A percentile compares a stretch with the other conserved stretches of the same genome.
Conservation (phyloP, 1,140 invertebrate species). For the Zaprionus inermis region DNA sequence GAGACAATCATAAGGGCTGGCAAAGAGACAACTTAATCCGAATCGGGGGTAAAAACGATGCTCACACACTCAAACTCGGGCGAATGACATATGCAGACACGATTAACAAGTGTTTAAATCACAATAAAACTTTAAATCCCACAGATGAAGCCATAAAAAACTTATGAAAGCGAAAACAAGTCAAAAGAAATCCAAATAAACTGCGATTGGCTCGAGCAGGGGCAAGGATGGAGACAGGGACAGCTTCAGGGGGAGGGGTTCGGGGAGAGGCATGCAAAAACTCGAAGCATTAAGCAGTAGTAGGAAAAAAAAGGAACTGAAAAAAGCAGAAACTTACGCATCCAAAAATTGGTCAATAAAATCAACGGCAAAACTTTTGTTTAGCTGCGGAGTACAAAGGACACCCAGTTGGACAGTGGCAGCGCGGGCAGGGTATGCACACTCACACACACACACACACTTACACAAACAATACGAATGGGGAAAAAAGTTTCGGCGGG, state of each 20-base stretch:
- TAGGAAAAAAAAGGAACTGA: constrained; percentile 17
- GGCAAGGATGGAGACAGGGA: neutral
- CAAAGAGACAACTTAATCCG: constrained; percentile 33
- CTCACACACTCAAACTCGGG: constrained; percentile 17
- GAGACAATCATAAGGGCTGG: constrained; percentile 17
- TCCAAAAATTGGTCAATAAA: constrained; percentile 82
- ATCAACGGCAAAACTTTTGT: constrained; percentile 80
- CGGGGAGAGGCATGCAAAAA: constrained; percentile 66
- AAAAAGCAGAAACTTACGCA: constrained; percentile 71
- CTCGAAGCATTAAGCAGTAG: constrained; percentile 33
- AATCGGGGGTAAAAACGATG: neutral
- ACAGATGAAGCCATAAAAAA: constrained; percentile 74
- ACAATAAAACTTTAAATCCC: constrained; percentile 83
- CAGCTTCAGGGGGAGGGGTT: neutral
- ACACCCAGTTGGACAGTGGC: constrained; percentile 58
- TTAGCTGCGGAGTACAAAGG: constrained; percentile 65
- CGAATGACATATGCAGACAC: constrained; percentile 74
- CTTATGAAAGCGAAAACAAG: constrained; percentile 67
- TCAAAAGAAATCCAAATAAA: constrained; percentile 60
- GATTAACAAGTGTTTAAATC: constrained; percentile 83
- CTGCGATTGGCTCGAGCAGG: constrained; percentile 28
- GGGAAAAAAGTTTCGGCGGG: constrained; percentile 52
- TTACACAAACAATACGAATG: constrained; percentile 7
- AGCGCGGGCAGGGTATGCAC: constrained; percentile 2
- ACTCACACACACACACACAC: constrained; percentile 3